Evolutionary conservation across 2,888 invertebrate species (phyloP), one percentile per base, ranked within the genome.

Genomic region (Camponotus fellah): DNA sequence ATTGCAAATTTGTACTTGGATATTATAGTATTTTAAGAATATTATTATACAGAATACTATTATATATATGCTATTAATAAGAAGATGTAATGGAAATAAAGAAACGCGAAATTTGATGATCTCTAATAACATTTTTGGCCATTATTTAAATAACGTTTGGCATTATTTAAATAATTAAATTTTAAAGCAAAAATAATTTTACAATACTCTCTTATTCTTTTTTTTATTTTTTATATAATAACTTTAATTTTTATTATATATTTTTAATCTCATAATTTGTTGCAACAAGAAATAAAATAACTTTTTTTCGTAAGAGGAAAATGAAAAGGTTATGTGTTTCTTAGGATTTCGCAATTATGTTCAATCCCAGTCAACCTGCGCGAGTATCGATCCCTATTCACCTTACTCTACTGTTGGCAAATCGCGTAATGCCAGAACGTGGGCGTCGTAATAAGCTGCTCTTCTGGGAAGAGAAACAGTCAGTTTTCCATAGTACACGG

Each of bases 381-480:
- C 4, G 9, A 60, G 9, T 34, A 76, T 76, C 66, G 53, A 76
- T 76, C 5, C 12, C 4, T 66, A 17, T 64, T 53, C 40, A 65
- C 49, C 17, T 76, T 65, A 76, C 65, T 53, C 26, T 40, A 76
- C 40, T 21, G 32, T 46, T 21, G 53, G 53, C 26, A 76, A 76
- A 66, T 75, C 14, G 34, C 21, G 34, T 12, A 46, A 62, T n/a
- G 14, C 12, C 46, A 62, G 62, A 34, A 69, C 32, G n/a, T 43
- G 49, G 26, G 32, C 53, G 53, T 79, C 32, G 71, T 71, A 43
- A 46, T 46, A 21, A 10, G 43, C 21, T 17, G 10, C 3, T 26
- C 26, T 79, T 60, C 60, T 46, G 34, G 14, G 34, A 72, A 79
- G 17, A 53, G 9, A 53, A 49, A 53, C 53, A 34, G 56, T 12